Conservation (phyloP, 2,113 vertebrate genomes). For the Pachypanchax playfairii region DNA sequence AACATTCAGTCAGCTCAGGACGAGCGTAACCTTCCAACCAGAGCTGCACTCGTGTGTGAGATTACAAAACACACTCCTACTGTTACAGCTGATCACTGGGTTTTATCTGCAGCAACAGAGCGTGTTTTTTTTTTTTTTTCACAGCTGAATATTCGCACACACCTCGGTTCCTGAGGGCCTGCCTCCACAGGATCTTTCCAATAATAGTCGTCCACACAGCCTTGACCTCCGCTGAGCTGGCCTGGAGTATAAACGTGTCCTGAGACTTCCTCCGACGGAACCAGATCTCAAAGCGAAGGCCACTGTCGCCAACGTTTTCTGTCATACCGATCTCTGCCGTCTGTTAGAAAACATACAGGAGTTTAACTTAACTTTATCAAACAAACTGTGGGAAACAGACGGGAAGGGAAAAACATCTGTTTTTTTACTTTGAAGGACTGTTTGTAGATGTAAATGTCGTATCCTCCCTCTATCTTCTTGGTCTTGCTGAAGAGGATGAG, state of each 20-base stretch:
- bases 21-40: no score
- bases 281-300: conserved; percentile 88
- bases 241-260: conserved; percentile 86
- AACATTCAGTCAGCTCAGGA: no score
- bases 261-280: conserved; percentile 85
- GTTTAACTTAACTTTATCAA: background rate
- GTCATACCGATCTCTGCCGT: conserved; percentile 87
- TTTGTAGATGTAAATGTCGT: conserved; percentile 86
- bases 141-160: background rate
- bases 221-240: conserved; percentile 81
- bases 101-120: no score
- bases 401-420: background rate
- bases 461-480: conserved; percentile 83
- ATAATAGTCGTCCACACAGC: conserved; percentile 82
- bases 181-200: conserved; percentile 86
- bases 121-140: no score
- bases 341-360: conserved; percentile 57
- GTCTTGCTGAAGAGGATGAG: conserved; percentile 89
- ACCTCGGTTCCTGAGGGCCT: conserved; percentile 87
- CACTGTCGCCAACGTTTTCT: conserved; percentile 85
- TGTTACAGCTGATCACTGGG: no score
- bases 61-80: no score
- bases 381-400: background rate
- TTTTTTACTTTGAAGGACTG: conserved; percentile 84
- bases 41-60: no score